phyloP scores from a whole-genome alignment of 1,140 invertebrate species.

The Mya arenaria region DNA sequence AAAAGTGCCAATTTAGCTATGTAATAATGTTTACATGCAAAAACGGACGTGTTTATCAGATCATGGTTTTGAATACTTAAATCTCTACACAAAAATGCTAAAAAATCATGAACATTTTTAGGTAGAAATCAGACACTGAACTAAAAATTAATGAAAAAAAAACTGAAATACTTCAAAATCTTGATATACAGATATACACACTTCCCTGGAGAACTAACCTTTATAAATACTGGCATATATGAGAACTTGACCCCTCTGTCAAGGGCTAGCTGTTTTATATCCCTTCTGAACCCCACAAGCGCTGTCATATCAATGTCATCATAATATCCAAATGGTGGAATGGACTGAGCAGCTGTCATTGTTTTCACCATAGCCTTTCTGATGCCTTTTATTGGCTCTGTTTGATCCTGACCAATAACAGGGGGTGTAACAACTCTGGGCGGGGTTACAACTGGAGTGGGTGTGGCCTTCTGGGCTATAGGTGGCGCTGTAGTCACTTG shows the following conservation, averaged over 20 bases:
- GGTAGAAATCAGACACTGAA: no score
- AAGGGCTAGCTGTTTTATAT: constrained; percentile 86
- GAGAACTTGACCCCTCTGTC: constrained; percentile 90
- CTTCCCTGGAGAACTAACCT: constrained; percentile 82
- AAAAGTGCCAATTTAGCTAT: background rate
- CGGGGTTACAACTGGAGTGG: constrained; percentile 32
- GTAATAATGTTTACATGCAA: background rate
- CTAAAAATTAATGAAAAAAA: no score
- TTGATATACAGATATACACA: no score
- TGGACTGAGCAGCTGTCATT: constrained; percentile 93
- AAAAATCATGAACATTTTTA: no score
- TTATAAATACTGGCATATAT: constrained; percentile 98
- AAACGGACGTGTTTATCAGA: no score
- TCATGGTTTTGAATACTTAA: no score
- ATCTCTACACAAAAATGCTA: no score
- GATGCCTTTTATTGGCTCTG: constrained; percentile 86
- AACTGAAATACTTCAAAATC: no score
- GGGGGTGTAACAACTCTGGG: constrained; percentile 34
- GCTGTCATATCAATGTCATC: constrained; percentile 88
- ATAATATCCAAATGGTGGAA: constrained; percentile 84
- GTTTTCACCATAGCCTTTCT: constrained; percentile 96
- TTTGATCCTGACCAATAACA: constrained; percentile 75
- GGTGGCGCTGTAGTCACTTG: constrained; percentile 13
- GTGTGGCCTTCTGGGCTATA: constrained; percentile 24
- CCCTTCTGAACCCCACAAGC: constrained; percentile 87